Evolutionary conservation across 2,797 vertebrate species (phyloP).

Genomic region (Eulemur coronatus): DNA sequence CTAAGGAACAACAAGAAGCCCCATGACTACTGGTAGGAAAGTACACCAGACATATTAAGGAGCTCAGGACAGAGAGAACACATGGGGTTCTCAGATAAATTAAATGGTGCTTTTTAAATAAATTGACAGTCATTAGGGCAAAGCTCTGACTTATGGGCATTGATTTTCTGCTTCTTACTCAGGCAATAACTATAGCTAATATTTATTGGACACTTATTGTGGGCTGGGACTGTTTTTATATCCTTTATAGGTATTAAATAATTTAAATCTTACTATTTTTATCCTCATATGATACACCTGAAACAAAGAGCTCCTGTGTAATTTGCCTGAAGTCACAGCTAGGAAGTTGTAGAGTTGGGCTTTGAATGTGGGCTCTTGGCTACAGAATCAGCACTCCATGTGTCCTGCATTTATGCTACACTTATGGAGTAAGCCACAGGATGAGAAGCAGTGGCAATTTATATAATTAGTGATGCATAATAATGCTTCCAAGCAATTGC

Average conservation of each 20-base stretch:
- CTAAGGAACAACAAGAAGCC: not conserved
- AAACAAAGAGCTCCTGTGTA: not conserved
- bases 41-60: not conserved
- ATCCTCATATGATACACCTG: not conserved
- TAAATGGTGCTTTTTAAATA: conserved; percentile 60
- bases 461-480: not conserved
- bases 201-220: conserved; percentile 65
- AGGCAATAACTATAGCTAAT: conserved; percentile 58
- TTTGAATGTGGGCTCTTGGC: not conserved
- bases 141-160: conserved; percentile 55
- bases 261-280: conserved; percentile 57
- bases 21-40: not conserved
- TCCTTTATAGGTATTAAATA: conserved; percentile 55
- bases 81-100: conserved; percentile 36
- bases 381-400: not conserved
- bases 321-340: conserved; percentile 25
- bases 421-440: not conserved
- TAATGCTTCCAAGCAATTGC: not conserved
- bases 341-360: not conserved
- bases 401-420: not conserved
- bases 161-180: conserved; percentile 62
- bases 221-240: not conserved
- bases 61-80: conserved; percentile 24
- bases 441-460: not conserved
- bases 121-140: conserved; percentile 52